Evolutionary conservation across 2,888 invertebrate genomes (phyloP).

Genomic region (Branchellion lobata): DNA sequence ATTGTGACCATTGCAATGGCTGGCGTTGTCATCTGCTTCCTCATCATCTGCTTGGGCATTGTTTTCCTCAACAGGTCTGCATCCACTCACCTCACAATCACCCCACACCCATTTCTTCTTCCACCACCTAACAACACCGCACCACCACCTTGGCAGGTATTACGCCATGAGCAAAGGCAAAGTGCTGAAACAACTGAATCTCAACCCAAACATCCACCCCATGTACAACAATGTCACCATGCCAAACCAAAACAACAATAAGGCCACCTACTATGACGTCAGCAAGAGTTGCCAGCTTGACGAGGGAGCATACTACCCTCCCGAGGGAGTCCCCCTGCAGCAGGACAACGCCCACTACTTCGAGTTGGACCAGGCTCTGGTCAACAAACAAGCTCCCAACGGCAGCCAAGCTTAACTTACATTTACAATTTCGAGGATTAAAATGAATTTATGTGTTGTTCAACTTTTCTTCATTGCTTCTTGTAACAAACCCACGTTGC

Average conservation of each 20-base stretch:
- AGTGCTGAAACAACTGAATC: constrained; percentile 12
- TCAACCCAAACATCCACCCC: constrained; percentile 1
- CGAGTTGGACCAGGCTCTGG: constrained; percentile 35
- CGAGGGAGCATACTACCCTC: background rate
- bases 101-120: background rate
- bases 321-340: background rate
- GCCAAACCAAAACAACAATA: background rate
- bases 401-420: background rate
- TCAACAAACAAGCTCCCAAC: constrained; percentile 28
- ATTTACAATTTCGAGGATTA: background rate
- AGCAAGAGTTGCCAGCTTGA: background rate
- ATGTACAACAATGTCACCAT: constrained; percentile 12
- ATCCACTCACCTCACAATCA: background rate
- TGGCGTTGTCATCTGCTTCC: constrained; percentile 36
- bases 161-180: constrained; percentile 36
- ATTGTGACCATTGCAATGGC: constrained; percentile 32
- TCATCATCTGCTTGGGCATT: constrained; percentile 31
- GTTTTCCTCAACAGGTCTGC: constrained; percentile 38
- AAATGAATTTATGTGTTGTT: too few species aligned
- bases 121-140: background rate
- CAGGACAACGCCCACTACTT: constrained; percentile 36
- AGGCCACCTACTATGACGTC: constrained; percentile 6
- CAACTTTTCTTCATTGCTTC: too few species aligned
- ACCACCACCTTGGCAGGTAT: constrained; percentile 25
- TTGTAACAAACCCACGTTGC: too few species aligned